Conservation (phyloP, 2,888 invertebrate species). For the Drosophila siamana region DNA sequence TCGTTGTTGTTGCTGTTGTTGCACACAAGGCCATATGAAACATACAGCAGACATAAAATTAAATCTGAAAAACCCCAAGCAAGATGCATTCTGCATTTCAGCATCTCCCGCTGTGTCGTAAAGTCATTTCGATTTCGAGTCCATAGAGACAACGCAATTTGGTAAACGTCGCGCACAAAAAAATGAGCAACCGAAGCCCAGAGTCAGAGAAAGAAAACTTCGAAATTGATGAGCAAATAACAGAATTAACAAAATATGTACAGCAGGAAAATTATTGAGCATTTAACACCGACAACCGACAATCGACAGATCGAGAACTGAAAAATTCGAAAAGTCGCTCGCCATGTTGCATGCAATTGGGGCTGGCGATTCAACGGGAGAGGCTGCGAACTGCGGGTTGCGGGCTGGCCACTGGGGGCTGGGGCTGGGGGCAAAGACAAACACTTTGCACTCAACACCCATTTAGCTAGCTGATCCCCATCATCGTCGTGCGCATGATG, state of each 20-base stretch:
- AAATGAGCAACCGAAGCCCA: too few relatives aligned
- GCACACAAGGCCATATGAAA: slow-evolving; percentile 69
- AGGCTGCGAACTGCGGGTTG: background rate
- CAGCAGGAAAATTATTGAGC: slow-evolving; percentile 68
- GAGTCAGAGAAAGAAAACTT: slow-evolving; percentile 1
- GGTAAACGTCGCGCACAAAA: slow-evolving; percentile 26
- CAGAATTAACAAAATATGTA: slow-evolving; percentile 18
- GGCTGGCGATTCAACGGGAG: slow-evolving; percentile 1
- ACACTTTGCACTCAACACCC: slow-evolving; percentile 80
- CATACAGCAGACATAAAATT: slow-evolving; percentile 72
- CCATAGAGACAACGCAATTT: slow-evolving; percentile 67
- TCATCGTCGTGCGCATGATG: slow-evolving; percentile 22
- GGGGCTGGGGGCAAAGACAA: slow-evolving; percentile 56
- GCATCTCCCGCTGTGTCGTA: slow-evolving; percentile 79
- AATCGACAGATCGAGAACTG: slow-evolving; percentile 50
- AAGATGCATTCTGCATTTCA: slow-evolving; percentile 67
- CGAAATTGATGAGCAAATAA: slow-evolving; percentile 1
- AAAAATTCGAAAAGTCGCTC: slow-evolving; percentile 22
- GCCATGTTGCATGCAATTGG: slow-evolving; percentile 46
- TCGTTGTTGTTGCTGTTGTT: slow-evolving; percentile 61
- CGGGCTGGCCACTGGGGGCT: too few relatives aligned
- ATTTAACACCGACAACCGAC: slow-evolving; percentile 65
- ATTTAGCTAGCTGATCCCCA: slow-evolving; percentile 71
- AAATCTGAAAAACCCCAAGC: slow-evolving; percentile 61
- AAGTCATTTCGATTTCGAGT: slow-evolving; percentile 59